Evolutionary conservation across 1,140 invertebrate species (phyloP), one percentile per base, ranked within the genome.

Genomic region (Diachasmimorpha longicaudata): DNA sequence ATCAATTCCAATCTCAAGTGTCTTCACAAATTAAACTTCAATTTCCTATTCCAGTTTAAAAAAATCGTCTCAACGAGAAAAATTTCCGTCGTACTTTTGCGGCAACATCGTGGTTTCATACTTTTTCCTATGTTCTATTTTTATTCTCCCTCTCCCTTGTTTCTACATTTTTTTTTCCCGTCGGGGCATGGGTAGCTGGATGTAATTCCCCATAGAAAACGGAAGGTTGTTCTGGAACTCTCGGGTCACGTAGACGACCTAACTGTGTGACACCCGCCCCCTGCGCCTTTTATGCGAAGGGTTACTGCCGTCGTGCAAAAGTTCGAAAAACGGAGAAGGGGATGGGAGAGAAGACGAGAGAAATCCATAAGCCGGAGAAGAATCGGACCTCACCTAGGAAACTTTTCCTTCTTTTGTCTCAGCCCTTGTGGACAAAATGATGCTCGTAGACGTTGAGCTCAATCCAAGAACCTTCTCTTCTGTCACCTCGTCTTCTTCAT

Each of bases 211-310:
- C 78, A 79, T 83, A 83, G 82, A 83, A 83, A 83, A 25, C 19
- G 80, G 82, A 81, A 81, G 79, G 81, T 81, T 85, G 77, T 85
- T 81, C 79, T 79, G 79, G 77, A 84, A 79, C 78, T 83, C 82
- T 80, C 55, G 80, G 83, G 79, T 85, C 83, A 85, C 83, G 84
- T 85, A 82, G 79, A 79, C 79, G 81, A 83, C 82, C 82, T 81
- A 84, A 85, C 84, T 79, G 83, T 81, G 81, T 81, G 83, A 83
- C 81, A 84, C 70, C 72, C 70, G 63, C 63, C 39, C 39, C 31
- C 69, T 16, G 74, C 79, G 73, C 79, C 79, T 83, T 85, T 81
- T 81, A 78, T 83, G 80, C 81, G 75, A 84, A 80, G 80, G 80
- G 81, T 83, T 83, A 80, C 81, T 77, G 67, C 77, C 79, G 19